Evolutionary conservation across 2,888 invertebrate genomes (phyloP).

Genomic region (Plebejus anna): DNA sequence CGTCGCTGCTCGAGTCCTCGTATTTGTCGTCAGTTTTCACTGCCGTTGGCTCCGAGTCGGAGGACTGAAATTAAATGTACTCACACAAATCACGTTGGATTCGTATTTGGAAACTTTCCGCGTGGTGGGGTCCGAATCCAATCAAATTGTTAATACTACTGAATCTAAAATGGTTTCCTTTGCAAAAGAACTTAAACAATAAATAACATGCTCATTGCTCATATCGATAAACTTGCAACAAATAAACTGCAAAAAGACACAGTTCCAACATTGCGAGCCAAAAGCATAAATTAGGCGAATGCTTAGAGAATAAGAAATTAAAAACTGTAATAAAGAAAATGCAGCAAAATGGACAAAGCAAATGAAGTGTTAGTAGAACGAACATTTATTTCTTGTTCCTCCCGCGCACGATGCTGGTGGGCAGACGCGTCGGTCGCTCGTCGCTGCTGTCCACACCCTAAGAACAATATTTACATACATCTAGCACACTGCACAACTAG

Average conservation of each 20-base stretch:
- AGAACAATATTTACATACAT: conserved; percentile 27
- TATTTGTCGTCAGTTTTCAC: conserved; percentile 51
- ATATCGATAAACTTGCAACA: background rate
- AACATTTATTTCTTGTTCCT: conserved; percentile 78
- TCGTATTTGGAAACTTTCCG: background rate
- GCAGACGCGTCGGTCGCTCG: conserved; percentile 61
- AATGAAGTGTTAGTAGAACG: conserved; percentile 42
- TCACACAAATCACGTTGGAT: background rate
- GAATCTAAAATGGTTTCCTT: background rate
- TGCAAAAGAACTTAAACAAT: background rate
- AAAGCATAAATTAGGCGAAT: background rate
- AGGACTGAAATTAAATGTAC: conserved; percentile 50
- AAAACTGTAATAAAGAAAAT: background rate
- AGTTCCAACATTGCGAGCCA: background rate
- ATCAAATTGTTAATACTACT: background rate
- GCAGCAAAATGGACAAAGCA: background rate
- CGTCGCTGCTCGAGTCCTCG: conserved; percentile 69
- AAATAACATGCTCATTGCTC: background rate
- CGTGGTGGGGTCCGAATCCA: background rate
- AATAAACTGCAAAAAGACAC: background rate
- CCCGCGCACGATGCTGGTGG: conserved; percentile 67
- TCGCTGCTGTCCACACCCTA: conserved; percentile 74
- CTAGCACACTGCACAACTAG: conserved; percentile 23
- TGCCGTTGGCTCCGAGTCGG: conserved; percentile 56
- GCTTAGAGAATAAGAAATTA: background rate